Evolutionary conservation across 1,140 invertebrate genomes (phyloP).

Genomic region (Scaptomyza graminum): DNA sequence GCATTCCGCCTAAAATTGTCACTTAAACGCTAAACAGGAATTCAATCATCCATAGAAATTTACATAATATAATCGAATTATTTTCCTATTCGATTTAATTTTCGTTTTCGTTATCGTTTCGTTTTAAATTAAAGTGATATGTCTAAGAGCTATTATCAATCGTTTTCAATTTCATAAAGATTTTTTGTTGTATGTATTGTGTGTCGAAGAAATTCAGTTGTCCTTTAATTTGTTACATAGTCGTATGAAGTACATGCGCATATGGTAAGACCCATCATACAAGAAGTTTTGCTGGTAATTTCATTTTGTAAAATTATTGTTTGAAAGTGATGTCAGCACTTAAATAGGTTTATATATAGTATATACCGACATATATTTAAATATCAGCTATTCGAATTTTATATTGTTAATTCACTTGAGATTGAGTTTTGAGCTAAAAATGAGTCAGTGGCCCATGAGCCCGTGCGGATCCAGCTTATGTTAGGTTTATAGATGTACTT

Average conservation of each 20-base stretch:
- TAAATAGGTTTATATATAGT: neutral
- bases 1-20: conserved; percentile 48
- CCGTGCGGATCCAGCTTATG: conserved; percentile 11
- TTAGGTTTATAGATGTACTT: neutral
- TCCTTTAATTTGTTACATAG: conserved; percentile 4
- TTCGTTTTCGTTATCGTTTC: conserved; percentile 7
- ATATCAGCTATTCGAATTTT: conserved; percentile 47
- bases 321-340: conserved; percentile 32
- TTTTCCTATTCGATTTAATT: neutral
- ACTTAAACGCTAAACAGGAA: conserved; percentile 70
- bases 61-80: conserved; percentile 43
- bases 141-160: conserved; percentile 84
- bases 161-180: conserved; percentile 78
- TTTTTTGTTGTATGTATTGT: conserved; percentile 62
- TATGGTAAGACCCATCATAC: conserved; percentile 11
- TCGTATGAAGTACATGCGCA: too few species aligned
- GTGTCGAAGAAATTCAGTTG: conserved; percentile 69
- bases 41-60: conserved; percentile 55
- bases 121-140: conserved; percentile 81
- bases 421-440: conserved; percentile 40
- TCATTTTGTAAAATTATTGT: conserved; percentile 44
- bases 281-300: conserved; percentile 8
- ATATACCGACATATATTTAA: conserved; percentile 32
- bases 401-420: conserved; percentile 44
- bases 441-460: conserved; percentile 22